Evolutionary conservation across 1,140 invertebrate species (phyloP), one percentile per base, ranked within the genome.

Genomic region (Cotesia chilonis): DNA sequence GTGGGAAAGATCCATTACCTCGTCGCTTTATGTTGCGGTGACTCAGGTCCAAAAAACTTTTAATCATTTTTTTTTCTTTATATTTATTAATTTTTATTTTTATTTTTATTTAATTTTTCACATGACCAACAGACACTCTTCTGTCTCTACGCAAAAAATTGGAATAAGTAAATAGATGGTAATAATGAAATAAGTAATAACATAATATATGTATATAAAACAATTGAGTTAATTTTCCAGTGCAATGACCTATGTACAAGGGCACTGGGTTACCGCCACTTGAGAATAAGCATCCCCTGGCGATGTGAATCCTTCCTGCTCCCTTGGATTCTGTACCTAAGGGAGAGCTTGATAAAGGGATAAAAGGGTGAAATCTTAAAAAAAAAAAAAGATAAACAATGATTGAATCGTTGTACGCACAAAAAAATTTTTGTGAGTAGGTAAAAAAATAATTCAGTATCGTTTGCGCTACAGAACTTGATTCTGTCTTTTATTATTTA

Each of bases 191-290:
- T 65, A 4, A 47, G 51, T 65, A 35, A 63, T 66, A 69, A 76
- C 64, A 78, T 57, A 72, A 78, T 75, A 67, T 70, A 63, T 66
- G 78, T 60, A 77, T 77, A 70, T 77, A 78, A 80, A 78, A 47
- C 41, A 47, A 47, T 47, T 75, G 70, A 77, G 74, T 78, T 77
- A 80, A 80, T 80, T 80, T 80, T 80, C 75, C 74, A 75, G 70
- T 77, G 76, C 68, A 67, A 74, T 57, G 72, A 63, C 61, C 68
- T 38, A 4, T 54, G 51, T 70, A 77, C 77, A 76, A 80, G 79
- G 79, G 76, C 79, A 80, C 74, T 80, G 78, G 78, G 79, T 77
- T 78, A 80, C 67, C 14, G 77, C 73, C 76, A 69, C 76, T 74
- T 67, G 70, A 74, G 77, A 79, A 77, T 72, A 68, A 67, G 77